These are phyloP conservation scores for Endotricha flammealis DNA, from an alignment of 2,888 invertebrate species.

Conservation along the genomic window DNA sequence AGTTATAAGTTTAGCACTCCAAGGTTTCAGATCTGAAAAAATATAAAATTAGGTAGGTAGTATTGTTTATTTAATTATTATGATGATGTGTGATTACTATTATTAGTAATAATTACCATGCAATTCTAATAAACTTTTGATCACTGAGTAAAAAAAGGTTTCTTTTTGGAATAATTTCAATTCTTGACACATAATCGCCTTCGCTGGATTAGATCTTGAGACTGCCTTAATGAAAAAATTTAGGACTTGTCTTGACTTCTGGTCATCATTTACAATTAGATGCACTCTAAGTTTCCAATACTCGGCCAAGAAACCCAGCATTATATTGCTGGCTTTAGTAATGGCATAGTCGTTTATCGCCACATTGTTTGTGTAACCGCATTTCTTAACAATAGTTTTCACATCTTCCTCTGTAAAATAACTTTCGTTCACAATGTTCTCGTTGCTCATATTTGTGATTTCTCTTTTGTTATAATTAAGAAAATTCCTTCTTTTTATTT, in stretches of 20 bases:
- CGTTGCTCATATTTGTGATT: slow-evolving; percentile 6
- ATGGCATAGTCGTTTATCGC: slow-evolving; percentile 35
- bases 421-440: slow-evolving; percentile 3
- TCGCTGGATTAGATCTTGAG: slow-evolving; percentile 49
- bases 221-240: slow-evolving; percentile 59
- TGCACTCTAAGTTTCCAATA: slow-evolving; percentile 57
- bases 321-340: slow-evolving; percentile 53
- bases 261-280: slow-evolving; percentile 19
- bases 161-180: slow-evolving; percentile 55
- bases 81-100: neutral
- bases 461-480: too few species aligned
- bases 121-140: slow-evolving; percentile 43
- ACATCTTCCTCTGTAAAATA: slow-evolving; percentile 43
- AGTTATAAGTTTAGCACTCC: slow-evolving; percentile 50
- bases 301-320: slow-evolving; percentile 65
- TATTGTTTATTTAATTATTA: neutral
- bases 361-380: slow-evolving; percentile 25
- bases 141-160: slow-evolving; percentile 44
- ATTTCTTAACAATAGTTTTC: slow-evolving; percentile 37
- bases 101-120: slow-evolving; percentile 30
- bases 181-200: slow-evolving; percentile 57
- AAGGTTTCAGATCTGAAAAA: slow-evolving; percentile 46
- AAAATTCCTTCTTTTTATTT: too few species aligned
- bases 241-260: slow-evolving; percentile 26
- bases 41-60: neutral